Base-by-base conservation (phyloP, 1,140 invertebrate species). In the Calycopis cecrops region DNA sequence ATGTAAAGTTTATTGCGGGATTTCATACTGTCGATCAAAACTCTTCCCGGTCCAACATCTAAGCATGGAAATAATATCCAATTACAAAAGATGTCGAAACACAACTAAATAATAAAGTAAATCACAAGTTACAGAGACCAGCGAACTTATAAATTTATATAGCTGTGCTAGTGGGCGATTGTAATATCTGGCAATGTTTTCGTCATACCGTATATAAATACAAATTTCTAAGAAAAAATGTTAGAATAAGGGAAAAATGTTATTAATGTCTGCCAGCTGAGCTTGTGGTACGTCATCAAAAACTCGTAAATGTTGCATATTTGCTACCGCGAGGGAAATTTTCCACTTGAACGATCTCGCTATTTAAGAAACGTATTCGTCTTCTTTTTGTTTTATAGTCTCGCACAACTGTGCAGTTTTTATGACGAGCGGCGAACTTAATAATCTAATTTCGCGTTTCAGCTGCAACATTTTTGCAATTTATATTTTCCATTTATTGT, bases 291-390 rank as follows among this genome's bases (percentile, higher is more conserved):
- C 63, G 67, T 65, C 64, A 72, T 76, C 64, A 74, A 76, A 76
- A 70, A 69, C 62, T 72, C 71, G 71, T 74, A 76, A 76, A 76
- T 67, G 73, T 65, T 72, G 65, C 65, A 65, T 68, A 67, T 62
- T 63, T 57, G 54, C 57, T 63, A 69, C 67, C 68, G 67, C 63
- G 55, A 68, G 64, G 63, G 68, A 73, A 70, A 76, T 76, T 76
- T 74, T 72, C 67, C 65, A 63, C 58, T 69, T 50, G 63, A 73
- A 62, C 63, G 59, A 60, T 59, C 63, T 60, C 52, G 59, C 68
- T 62, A 73, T 71, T 55, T 69, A 63, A 52, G 61, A 59, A 62
- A 73, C 70, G 69, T 73, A 70, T 62, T 69, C 59, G 53, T 63
- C 21, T 59, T 40, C 12, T 14, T 59, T 56, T 57, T 55, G 47